These are phyloP conservation scores for Ataeniobius toweri DNA, from an alignment of 2,797 vertebrate species.

Conservation along the genomic window DNA sequence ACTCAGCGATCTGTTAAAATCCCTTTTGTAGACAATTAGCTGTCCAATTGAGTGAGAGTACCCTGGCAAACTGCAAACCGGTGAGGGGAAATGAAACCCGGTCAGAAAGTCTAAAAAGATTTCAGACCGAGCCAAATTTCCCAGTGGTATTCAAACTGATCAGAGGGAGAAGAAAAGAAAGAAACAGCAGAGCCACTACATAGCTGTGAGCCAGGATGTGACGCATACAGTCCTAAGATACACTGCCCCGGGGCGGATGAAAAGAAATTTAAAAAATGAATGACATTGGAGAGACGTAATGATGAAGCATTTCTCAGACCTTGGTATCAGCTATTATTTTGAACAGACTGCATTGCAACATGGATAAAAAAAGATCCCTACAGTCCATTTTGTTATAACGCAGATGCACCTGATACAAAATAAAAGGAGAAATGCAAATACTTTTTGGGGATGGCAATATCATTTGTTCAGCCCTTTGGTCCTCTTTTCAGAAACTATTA, in stretches of 20 bases:
- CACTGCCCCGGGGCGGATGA: slow-evolving; percentile 45
- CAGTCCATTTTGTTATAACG: slow-evolving; percentile 40
- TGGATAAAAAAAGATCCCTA: slow-evolving; percentile 56
- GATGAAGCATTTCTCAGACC: slow-evolving; percentile 74
- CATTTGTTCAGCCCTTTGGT: slow-evolving; percentile 13
- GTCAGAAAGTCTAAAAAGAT: slow-evolving; percentile 69
- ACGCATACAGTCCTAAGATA: slow-evolving; percentile 69
- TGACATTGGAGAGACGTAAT: slow-evolving; percentile 61
- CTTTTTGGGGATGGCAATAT: slow-evolving; percentile 5
- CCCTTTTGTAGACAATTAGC: slow-evolving; percentile 56
- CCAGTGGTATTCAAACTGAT: slow-evolving; percentile 71
- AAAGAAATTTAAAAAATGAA: slow-evolving; percentile 61
- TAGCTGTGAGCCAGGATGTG: slow-evolving; percentile 65
- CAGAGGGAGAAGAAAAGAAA: slow-evolving; percentile 66
- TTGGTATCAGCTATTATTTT: slow-evolving; percentile 59
- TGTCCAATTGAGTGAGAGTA: slow-evolving; percentile 54
- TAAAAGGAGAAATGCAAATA: neutral
- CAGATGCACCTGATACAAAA: slow-evolving; percentile 39
- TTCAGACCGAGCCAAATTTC: slow-evolving; percentile 76
- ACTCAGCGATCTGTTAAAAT: slow-evolving; percentile 19
- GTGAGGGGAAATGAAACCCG: slow-evolving; percentile 64
- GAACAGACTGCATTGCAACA: slow-evolving; percentile 42
- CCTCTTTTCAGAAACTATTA: slow-evolving; percentile 23
- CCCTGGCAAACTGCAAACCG: slow-evolving; percentile 57
- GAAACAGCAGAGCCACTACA: slow-evolving; percentile 72